Percentiles rank a stretch among this genome's conserved stretches.
These are phyloP conservation scores for Mellivora capensis DNA, from an alignment of 2,113 vertebrate species.

Conservation along the genomic window DNA sequence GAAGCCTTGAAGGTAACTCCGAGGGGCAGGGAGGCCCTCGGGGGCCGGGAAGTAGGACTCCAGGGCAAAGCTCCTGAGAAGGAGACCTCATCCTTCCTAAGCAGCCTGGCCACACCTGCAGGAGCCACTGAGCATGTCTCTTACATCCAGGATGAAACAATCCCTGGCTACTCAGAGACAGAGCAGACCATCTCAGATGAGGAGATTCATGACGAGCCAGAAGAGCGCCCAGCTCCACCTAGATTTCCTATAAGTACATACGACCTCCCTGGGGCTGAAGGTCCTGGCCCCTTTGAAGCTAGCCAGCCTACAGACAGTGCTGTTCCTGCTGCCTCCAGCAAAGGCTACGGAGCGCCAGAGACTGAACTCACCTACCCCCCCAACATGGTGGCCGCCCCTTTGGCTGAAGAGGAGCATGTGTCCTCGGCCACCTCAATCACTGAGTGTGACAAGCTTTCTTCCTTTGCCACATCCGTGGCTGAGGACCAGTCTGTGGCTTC, in stretches of 20 bases:
- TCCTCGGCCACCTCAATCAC: conserved; percentile 98
- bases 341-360: conserved; percentile 85
- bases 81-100: conserved; percentile 84
- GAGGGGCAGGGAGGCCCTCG: conserved; percentile 12
- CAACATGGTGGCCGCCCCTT: conserved; percentile 92
- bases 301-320: conserved; percentile 86
- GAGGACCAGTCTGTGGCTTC: conserved; percentile 97
- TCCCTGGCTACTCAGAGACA: conserved; percentile 96
- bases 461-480: conserved; percentile 95
- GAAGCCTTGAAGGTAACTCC: conserved; percentile 62
- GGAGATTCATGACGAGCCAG: conserved; percentile 95
- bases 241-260: conserved; percentile 88
- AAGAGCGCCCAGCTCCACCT: conserved; percentile 91
- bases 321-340: conserved; percentile 81
- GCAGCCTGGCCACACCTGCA: conserved; percentile 81
- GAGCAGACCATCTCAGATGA: conserved; percentile 99
- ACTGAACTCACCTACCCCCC: conserved; percentile 89
- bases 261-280: conserved; percentile 90
- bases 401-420: conserved; percentile 97
- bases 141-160: conserved; percentile 98
- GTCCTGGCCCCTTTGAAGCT: conserved; percentile 87
- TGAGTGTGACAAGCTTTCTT: conserved; percentile 97
- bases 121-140: conserved; percentile 90
- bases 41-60: conserved; percentile 43
- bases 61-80: conserved; percentile 81